phyloP scores from a whole-genome alignment of 2,797 vertebrate genomes.

The Pseudocheirus occidentalis region DNA sequence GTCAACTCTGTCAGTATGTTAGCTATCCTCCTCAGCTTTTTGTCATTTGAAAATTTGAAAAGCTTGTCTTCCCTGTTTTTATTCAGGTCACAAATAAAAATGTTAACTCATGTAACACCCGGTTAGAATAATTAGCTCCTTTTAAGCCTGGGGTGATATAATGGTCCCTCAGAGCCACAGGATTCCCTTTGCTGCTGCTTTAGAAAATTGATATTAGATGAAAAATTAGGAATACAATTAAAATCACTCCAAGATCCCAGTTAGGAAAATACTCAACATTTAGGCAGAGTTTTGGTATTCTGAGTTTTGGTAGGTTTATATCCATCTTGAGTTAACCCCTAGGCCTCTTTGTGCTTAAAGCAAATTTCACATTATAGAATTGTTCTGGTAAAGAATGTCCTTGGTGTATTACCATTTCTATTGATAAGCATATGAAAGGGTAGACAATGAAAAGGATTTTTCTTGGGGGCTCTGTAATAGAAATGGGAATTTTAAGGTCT shows the following conservation, averaged over 20 bases:
- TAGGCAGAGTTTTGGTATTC: background rate
- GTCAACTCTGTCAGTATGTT: background rate
- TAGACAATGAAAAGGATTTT: background rate
- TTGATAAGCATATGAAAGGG: background rate
- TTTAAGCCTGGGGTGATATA: background rate
- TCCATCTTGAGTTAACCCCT: background rate
- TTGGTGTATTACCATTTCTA: background rate
- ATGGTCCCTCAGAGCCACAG: background rate
- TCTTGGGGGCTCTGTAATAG: background rate
- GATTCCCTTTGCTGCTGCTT: background rate
- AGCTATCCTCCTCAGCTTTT: background rate
- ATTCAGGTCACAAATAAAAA: background rate
- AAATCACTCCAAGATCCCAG: background rate
- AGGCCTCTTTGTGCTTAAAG: background rate
- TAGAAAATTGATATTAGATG: background rate
- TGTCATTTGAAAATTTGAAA: background rate
- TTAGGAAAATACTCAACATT: background rate
- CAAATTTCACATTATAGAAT: background rate
- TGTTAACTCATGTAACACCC: background rate
- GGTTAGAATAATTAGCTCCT: background rate
- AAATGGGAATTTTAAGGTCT: too few relatives aligned
- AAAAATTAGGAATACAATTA: background rate
- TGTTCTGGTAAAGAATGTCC: background rate
- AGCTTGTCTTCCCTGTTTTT: background rate
- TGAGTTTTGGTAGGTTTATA: background rate